Conservation (phyloP, 92 coral and sea anemone species). For the Porites divaricata region DNA sequence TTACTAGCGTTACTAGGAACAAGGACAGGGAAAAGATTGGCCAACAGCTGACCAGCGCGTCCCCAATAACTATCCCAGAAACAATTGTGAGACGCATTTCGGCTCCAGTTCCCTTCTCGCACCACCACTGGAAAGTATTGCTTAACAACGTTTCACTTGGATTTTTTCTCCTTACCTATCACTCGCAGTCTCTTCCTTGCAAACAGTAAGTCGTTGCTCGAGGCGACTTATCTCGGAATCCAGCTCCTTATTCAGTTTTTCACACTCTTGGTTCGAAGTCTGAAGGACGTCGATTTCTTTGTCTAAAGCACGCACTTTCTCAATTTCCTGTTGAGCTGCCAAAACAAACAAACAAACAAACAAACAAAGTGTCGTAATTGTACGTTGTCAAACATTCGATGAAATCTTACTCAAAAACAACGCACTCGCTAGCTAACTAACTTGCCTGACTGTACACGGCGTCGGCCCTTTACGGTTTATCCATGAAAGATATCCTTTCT, state of each 20-base stretch:
- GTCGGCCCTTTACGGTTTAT: background rate
- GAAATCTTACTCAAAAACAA: too few species aligned
- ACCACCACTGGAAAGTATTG: too few species aligned
- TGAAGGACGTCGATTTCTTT: slow-evolving; percentile 85
- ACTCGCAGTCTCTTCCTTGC: slow-evolving; percentile 77
- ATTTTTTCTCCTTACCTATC: slow-evolving; percentile 18
- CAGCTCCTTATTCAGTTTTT: slow-evolving; percentile 79
- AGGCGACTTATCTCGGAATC: slow-evolving; percentile 72
- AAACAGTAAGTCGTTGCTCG: slow-evolving; percentile 76
- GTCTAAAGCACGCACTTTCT: slow-evolving; percentile 81
- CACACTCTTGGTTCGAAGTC: slow-evolving; percentile 87
- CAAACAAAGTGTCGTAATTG: background rate
- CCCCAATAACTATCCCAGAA: too few species aligned
- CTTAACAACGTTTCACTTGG: too few species aligned
- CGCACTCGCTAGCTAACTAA: slow-evolving; percentile 14
- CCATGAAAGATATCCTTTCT: background rate
- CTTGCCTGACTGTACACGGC: slow-evolving; percentile 15
- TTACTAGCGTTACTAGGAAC: too few species aligned
- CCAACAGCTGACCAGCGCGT: too few species aligned
- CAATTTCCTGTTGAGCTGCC: slow-evolving; percentile 84
- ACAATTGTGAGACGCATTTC: background rate
- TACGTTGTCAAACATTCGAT: background rate
- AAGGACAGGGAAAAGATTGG: too few species aligned
- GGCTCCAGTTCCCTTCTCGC: background rate
- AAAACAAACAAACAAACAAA: background rate